Evolutionary conservation across 2,797 vertebrate genomes (phyloP), one percentile per base, ranked within the genome.

Genomic region (Xiphophorus birchmanni): DNA sequence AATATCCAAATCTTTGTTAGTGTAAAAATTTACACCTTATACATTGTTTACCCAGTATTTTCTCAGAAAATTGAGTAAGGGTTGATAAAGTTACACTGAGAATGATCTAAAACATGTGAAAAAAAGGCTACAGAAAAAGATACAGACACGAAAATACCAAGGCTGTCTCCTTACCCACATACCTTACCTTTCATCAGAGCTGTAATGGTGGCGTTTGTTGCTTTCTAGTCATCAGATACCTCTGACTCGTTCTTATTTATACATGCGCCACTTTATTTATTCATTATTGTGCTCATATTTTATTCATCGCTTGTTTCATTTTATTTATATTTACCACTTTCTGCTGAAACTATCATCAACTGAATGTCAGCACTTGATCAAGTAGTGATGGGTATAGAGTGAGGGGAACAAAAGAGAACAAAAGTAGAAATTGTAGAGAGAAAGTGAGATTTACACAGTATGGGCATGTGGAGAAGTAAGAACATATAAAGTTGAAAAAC

Each of bases 201-300:
- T 40, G 60, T 29, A 29, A 90, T 83, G 85, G 73, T 90, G 91
- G 87, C 90, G 79, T 90, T 80, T 84, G 91, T 86, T 88, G 82
- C 83, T 86, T 91, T 87, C 87, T 75, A 84, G 90, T 90, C 80
- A 63, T 90, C 89, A 86, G 87, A 91, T 92, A 89, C 65, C 78
- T 85, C 79, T 76, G 90, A 88, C 90, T 90, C 40, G 65, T 73
- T 89, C 87, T 91, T 93, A 94, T 94, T 94, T 93, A 93, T 92
- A 93, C 88, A 93, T 91, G 91, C 92, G 85, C 85, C 86, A 85
- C 80, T 93, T 95, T 94, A 94, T 92, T 94, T 95, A 95, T 94
- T 95, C 92, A 95, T 93, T 92, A 94, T 88, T 74, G 47, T n/a
- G 47, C 89, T 93, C 93, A 95, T 95, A 93, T 94, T 94, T 94